Percentiles rank a stretch among this genome's conserved stretches.
Evolutionary conservation across 1,140 invertebrate species (phyloP).

Genomic region (Ceratitis capitata): DNA sequence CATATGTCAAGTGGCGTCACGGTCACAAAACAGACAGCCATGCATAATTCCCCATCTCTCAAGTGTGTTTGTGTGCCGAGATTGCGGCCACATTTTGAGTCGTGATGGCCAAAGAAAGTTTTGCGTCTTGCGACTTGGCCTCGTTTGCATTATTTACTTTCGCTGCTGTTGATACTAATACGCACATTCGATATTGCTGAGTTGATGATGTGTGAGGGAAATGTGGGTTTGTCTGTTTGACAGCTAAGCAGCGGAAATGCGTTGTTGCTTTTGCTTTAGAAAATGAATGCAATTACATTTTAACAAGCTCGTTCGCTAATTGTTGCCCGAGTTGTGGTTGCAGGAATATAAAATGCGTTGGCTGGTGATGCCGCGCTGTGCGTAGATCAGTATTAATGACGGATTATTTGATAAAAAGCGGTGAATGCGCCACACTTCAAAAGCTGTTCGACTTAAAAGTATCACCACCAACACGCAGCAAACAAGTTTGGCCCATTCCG

Average conservation of each 20-base stretch:
- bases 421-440: constrained; percentile 28
- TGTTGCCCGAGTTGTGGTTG: neutral
- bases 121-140: neutral
- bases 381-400: neutral
- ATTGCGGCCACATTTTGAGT: constrained; percentile 5
- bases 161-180: neutral
- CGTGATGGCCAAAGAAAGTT: constrained; percentile 26
- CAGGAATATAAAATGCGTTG: constrained; percentile 11
- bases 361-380: neutral
- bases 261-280: neutral
- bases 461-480: neutral
- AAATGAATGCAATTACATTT: neutral
- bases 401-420: constrained; percentile 3
- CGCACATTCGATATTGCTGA: too few relatives aligned
- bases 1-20: constrained; percentile 31
- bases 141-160: constrained; percentile 31
- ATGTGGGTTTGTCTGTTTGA: neutral
- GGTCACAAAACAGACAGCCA: neutral
- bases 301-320: neutral
- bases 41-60: neutral
- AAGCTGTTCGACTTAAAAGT: constrained; percentile 29
- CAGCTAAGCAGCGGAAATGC: neutral
- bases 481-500: neutral
- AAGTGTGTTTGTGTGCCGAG: neutral
- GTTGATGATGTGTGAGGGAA: neutral